Evolutionary conservation across 2,113 vertebrate genomes (phyloP).

Genomic region (Marmota flaviventris): DNA sequence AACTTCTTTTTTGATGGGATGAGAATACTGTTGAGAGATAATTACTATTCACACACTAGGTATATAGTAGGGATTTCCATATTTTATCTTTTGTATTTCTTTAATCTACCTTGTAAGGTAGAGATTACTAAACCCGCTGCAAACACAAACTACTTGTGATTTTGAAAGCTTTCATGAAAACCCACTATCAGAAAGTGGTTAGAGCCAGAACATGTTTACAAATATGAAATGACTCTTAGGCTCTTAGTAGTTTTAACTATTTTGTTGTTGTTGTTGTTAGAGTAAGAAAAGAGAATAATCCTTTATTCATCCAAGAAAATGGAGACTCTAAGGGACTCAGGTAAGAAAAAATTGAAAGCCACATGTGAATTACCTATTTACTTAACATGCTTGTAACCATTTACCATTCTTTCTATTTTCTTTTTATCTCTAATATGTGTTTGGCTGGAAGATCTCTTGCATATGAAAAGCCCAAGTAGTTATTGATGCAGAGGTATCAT

Average conservation of each 20-base stretch:
- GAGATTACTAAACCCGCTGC: background rate
- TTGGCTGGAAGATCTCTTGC: background rate
- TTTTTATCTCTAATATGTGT: background rate
- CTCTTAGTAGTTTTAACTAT: background rate
- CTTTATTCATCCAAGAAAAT: background rate
- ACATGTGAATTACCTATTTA: background rate
- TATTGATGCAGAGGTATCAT: background rate
- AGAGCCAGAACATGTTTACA: background rate
- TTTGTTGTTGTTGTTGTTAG: too few species aligned
- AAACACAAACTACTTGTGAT: background rate
- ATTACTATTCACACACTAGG: too few species aligned
- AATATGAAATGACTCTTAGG: background rate
- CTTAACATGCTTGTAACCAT: accelerated
- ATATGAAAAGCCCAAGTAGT: background rate
- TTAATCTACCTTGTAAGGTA: background rate
- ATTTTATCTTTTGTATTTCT: background rate
- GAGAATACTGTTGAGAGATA: background rate
- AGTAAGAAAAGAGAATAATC: background rate
- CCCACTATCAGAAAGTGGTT: background rate
- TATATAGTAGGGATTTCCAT: background rate
- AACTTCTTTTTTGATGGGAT: background rate
- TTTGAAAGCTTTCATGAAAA: background rate
- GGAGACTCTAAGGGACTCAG: background rate
- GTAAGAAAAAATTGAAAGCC: background rate
- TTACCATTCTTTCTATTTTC: background rate